Base-by-base conservation (phyloP, 64 coral and sea anemone species). In the Montipora capricornis region DNA sequence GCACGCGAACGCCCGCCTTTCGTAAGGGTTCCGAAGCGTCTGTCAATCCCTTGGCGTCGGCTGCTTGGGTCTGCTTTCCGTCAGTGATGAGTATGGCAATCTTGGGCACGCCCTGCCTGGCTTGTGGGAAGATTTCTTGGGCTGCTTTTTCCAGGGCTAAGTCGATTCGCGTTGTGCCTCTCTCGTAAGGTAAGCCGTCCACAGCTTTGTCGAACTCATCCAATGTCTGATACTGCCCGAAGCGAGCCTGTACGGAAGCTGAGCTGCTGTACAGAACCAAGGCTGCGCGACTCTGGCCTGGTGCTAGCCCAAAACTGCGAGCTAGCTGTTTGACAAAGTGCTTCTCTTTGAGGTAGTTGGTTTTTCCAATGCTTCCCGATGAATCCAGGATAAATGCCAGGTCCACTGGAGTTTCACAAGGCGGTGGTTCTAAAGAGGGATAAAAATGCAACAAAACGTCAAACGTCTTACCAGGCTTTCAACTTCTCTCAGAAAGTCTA, bases 291-390 rank as follows among this genome's bases (percentile, higher is more conserved):
- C 45, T 60, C 53, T 47, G n/a, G 5, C 50, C 83, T 49, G 64
- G 9, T 5, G 83, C 45, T 87, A 82, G 2, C 12, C 48, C 82
- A 16, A 95, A 81, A 50, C 71, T 74, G 19, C 84, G 75, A 81
- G 83, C 83, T 68, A 92, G 68, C 24, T 83, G 82, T 49, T 95
- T 95, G 46, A 95, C 70, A 57, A 95, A 64, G 60, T 91, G 75
- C 79, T 91, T 79, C 60, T 64, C 9, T 64, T 64, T 64, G 9
- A 64, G 60, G 60, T 64, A 64, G 60, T 64, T 64, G 9, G 60
- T 4, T 10, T 10, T 4, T 64, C 60, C 60, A 11, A 64, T 64
- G 14, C 60, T 64, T 3, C 77, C 47, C 15, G 77, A 79, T 17
- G 77, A 79, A 53, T 79, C 77, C 19, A 73, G 5, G 69, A 22